Percentiles rank a stretch among this genome's conserved stretches.
Conservation (phyloP, 2,888 invertebrate genomes). For the Teleiodes luculella region DNA sequence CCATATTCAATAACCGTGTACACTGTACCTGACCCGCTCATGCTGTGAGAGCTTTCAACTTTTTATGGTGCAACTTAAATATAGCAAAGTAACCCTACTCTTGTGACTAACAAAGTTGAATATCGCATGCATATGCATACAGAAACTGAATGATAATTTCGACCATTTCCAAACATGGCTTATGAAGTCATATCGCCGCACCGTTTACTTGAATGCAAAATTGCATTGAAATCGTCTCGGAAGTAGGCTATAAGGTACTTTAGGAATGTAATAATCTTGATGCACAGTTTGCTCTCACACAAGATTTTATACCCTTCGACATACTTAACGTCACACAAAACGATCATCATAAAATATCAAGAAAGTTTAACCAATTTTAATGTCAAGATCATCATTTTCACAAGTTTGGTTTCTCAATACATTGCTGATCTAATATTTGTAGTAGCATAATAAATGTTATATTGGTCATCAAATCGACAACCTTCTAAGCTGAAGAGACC, state of each 20-base stretch:
- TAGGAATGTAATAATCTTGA: neutral
- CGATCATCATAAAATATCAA: neutral
- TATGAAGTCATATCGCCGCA: slow-evolving; percentile 17
- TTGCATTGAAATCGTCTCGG: slow-evolving; percentile 11
- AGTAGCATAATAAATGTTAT: too few species aligned
- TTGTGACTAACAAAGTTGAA: neutral
- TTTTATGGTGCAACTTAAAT: slow-evolving; percentile 5
- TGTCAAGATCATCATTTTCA: too few species aligned
- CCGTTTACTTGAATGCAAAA: slow-evolving; percentile 17
- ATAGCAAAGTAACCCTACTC: neutral
- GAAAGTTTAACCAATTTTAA: too few species aligned
- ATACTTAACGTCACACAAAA: neutral
- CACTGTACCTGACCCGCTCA: slow-evolving; percentile 16
- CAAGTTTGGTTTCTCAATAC: too few species aligned
- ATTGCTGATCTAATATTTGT: too few species aligned
- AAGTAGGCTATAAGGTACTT: slow-evolving; percentile 8
- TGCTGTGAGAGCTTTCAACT: slow-evolving; percentile 15
- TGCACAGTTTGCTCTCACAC: neutral
- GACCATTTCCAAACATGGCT: slow-evolving; percentile 18
- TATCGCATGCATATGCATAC: neutral
- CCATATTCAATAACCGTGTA: slow-evolving; percentile 17
- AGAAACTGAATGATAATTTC: slow-evolving; percentile 17
- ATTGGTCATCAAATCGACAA: too few species aligned
- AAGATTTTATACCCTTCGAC: too few species aligned
- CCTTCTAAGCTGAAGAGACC: too few species aligned